Evolutionary conservation across 2,888 invertebrate genomes (phyloP).

Genomic region (Antheraea yamamai): DNA sequence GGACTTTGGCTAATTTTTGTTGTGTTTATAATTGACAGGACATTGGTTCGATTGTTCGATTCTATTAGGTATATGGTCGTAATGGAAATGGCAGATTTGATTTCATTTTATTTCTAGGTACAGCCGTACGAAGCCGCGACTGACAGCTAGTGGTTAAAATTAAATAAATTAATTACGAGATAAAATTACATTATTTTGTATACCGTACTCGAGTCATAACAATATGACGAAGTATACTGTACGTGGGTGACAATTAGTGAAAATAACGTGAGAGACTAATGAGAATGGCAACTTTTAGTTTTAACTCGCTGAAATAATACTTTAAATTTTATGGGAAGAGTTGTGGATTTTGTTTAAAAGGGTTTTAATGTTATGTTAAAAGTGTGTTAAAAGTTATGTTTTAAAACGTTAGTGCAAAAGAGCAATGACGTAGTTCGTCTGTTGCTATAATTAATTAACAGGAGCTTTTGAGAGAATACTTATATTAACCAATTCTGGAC

Average conservation of each 20-base stretch:
- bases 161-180: too few species aligned
- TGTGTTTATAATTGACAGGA: too few species aligned
- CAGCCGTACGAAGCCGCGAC: too few species aligned
- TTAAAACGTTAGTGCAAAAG: constrained; percentile 11
- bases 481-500: not conserved
- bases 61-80: too few species aligned
- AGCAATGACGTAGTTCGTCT: not conserved
- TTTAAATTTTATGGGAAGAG: constrained; percentile 45
- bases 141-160: too few species aligned
- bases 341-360: constrained; percentile 41
- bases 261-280: constrained; percentile 57
- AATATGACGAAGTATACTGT: constrained; percentile 51
- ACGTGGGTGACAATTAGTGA: constrained; percentile 41
- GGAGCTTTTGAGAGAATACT: not conserved
- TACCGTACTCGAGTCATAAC: constrained; percentile 24
- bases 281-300: constrained; percentile 40
- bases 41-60: too few species aligned
- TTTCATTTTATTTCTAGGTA: too few species aligned
- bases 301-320: constrained; percentile 43
- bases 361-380: constrained; percentile 38
- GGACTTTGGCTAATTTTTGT: too few species aligned
- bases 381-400: constrained; percentile 26
- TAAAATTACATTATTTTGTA: not conserved
- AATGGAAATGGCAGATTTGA: too few species aligned
- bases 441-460: constrained; percentile 3